phyloP scores from a whole-genome alignment of 2,888 invertebrate species.

The Ditula angustiorana region DNA sequence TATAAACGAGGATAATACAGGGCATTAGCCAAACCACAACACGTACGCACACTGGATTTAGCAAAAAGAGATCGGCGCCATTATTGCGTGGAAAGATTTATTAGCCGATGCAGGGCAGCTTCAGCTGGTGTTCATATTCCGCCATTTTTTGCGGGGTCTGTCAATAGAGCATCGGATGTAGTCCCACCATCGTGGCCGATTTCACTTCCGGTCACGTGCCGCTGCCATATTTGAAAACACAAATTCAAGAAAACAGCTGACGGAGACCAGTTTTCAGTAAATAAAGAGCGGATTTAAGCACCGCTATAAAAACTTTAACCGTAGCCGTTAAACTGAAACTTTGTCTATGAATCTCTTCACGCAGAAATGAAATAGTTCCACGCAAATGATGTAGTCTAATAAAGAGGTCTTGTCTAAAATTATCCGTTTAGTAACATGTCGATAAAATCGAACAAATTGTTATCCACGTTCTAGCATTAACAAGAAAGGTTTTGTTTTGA shows the following conservation, averaged over 20 bases:
- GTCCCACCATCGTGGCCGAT: conserved; percentile 49
- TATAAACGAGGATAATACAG: conserved; percentile 72
- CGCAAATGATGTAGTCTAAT: conserved; percentile 25
- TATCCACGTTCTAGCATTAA: conserved; percentile 20
- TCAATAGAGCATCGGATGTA: conserved; percentile 53
- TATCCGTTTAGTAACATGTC: conserved; percentile 3
- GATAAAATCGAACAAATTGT: conserved; percentile 18
- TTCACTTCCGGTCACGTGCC: conserved; percentile 56
- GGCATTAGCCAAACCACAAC: conserved; percentile 74
- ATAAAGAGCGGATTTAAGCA: conserved; percentile 37
- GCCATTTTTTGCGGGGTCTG: conserved; percentile 54
- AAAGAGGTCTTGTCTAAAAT: conserved; percentile 18
- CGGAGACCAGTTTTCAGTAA: conserved; percentile 30
- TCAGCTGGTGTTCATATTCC: conserved; percentile 47
- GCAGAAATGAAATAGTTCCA: conserved; percentile 34
- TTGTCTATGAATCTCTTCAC: conserved; percentile 38
- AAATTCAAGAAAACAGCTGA: conserved; percentile 33
- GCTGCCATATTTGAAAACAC: conserved; percentile 17
- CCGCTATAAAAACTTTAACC: conserved; percentile 38
- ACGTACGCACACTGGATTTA: conserved; percentile 69
- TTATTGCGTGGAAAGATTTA: conserved; percentile 67
- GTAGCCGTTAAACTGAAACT: conserved; percentile 36
- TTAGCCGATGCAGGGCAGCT: conserved; percentile 53
- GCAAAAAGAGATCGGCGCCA: conserved; percentile 67
- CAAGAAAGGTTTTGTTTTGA: conserved; percentile 32